These are phyloP conservation scores for Troides oblongomaculatus DNA, from an alignment of 2,888 invertebrate genomes.

Conservation along the genomic window DNA sequence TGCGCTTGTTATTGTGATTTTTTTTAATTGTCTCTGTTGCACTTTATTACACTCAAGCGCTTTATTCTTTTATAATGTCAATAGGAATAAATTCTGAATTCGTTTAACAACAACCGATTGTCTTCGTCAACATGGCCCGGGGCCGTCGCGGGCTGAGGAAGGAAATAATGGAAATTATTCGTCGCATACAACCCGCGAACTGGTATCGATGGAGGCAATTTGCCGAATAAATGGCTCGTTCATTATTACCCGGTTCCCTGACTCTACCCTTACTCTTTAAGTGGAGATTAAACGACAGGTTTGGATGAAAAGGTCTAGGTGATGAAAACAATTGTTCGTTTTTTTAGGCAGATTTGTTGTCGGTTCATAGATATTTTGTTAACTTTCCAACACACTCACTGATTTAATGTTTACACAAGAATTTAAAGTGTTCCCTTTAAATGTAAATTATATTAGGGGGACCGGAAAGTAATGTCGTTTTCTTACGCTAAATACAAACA, in stretches of 20 bases:
- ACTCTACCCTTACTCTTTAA: not conserved
- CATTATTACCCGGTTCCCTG: constrained; percentile 37
- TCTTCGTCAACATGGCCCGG: constrained; percentile 50
- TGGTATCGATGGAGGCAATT: constrained; percentile 66
- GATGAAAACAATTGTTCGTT: not conserved
- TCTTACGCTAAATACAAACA: too few species aligned
- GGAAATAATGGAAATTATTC: constrained; percentile 64
- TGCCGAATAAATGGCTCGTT: constrained; percentile 58
- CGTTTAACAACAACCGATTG: constrained; percentile 42
- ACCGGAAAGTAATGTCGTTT: too few species aligned
- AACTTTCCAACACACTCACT: too few species aligned
- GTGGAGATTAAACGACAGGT: constrained; percentile 4
- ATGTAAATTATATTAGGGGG: too few species aligned
- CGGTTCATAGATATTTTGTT: too few species aligned
- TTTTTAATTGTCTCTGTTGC: too few species aligned
- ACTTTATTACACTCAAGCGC: not conserved
- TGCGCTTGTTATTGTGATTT: too few species aligned
- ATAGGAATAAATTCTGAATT: constrained; percentile 34
- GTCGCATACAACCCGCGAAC: constrained; percentile 53
- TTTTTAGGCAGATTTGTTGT: too few species aligned
- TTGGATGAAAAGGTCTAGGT: not conserved
- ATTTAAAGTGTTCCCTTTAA: too few species aligned
- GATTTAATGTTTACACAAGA: too few species aligned
- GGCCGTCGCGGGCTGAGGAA: constrained; percentile 46
- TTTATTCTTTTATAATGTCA: not conserved